These are phyloP conservation scores for Abscondita cerata DNA, from an alignment of 2,888 invertebrate genomes.

Conservation along the genomic window DNA sequence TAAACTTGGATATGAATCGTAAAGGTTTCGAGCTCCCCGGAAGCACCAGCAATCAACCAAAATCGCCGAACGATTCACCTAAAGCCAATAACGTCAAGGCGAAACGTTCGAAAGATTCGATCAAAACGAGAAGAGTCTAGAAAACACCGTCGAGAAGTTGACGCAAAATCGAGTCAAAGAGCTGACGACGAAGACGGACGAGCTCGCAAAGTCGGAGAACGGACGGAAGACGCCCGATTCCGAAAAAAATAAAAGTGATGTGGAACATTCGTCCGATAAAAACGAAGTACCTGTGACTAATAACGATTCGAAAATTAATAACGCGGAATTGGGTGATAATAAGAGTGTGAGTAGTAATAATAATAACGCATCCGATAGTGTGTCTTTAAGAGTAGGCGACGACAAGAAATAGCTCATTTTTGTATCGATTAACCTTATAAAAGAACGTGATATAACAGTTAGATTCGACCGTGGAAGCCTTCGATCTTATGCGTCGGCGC, in stretches of 20 bases:
- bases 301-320: slow-evolving; percentile 19
- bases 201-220: slow-evolving; percentile 11
- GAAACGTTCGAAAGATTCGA: slow-evolving; percentile 41
- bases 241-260: slow-evolving; percentile 12
- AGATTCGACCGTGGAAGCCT: too few species aligned
- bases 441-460: slow-evolving; percentile 26
- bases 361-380: slow-evolving; percentile 31
- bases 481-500: too few species aligned
- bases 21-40: slow-evolving; percentile 47
- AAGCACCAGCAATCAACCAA: slow-evolving; percentile 19
- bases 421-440: slow-evolving; percentile 26
- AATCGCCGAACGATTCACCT: slow-evolving; percentile 4
- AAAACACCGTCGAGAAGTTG: slow-evolving; percentile 55
- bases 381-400: slow-evolving; percentile 26
- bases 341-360: slow-evolving; percentile 34
- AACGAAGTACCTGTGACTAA: slow-evolving; percentile 17
- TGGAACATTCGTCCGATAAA: slow-evolving; percentile 8
- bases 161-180: slow-evolving; percentile 53
- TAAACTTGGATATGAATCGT: slow-evolving; percentile 42
- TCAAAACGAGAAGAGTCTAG: slow-evolving; percentile 54
- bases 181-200: slow-evolving; percentile 38
- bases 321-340: slow-evolving; percentile 20
- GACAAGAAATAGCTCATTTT: slow-evolving; percentile 23
- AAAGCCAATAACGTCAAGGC: slow-evolving; percentile 1
- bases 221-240: not conserved